Percentiles rank a stretch among this genome's conserved stretches.
Conservation (phyloP, 2,113 vertebrate species). For the Diadophis punctatus region DNA sequence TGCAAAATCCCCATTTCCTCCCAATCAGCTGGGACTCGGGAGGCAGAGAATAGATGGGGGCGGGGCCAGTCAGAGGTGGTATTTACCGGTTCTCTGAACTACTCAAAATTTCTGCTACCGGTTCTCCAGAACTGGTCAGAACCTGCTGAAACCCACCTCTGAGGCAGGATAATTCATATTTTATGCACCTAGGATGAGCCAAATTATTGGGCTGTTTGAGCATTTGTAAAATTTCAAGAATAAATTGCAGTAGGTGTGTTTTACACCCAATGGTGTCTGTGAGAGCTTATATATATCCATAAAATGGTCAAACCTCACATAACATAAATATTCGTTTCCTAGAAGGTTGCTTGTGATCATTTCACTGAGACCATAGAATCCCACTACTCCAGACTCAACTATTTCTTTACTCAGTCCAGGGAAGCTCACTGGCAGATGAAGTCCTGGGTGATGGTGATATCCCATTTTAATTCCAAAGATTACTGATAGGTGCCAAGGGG, state of each 20-base stretch:
- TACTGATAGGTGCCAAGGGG: not conserved
- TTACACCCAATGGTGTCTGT: not conserved
- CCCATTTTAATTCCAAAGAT: not conserved
- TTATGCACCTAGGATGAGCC: not conserved
- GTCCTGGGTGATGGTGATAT: not conserved
- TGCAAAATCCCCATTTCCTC: too few relatives aligned
- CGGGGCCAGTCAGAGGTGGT: too few relatives aligned
- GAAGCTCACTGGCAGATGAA: not conserved
- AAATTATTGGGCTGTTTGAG: not conserved
- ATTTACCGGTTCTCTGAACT: too few relatives aligned
- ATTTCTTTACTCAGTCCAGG: not conserved
- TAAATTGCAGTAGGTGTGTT: not conserved
- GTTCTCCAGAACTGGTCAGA: too few relatives aligned
- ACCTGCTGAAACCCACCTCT: too few relatives aligned
- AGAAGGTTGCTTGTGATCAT: not conserved
- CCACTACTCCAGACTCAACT: not conserved
- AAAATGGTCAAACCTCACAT: not conserved
- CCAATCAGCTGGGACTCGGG: too few relatives aligned
- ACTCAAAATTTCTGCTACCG: too few relatives aligned
- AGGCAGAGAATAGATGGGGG: too few relatives aligned
- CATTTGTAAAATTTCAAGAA: not conserved
- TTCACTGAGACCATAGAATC: not conserved
- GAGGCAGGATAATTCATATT: not conserved
- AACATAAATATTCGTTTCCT: not conserved
- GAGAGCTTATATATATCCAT: not conserved